Base-by-base conservation (phyloP, 2,888 invertebrate species). In the Morpho helenor region DNA sequence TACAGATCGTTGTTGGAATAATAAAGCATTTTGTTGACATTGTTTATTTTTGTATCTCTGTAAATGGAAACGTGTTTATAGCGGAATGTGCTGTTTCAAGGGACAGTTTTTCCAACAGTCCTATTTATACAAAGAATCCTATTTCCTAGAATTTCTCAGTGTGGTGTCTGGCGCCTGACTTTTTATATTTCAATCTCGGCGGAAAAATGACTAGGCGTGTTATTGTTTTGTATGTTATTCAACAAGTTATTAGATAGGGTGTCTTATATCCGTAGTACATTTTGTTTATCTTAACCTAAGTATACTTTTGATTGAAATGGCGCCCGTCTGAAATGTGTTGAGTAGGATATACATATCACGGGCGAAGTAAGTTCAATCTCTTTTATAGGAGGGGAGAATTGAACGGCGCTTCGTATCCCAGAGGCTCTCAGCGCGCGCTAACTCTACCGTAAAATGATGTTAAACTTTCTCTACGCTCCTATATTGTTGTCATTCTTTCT, bases 371-470 rank as follows among this genome's bases (percentile, higher is more conserved):
- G 80, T 84, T 84, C 88, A 87, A 88, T 89, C 84, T 87, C 77
- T 84, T 87, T 87, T 87, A 88, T 79, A 82, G 82, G 78, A 31
- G 69, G 68, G 73, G 74, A 76, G 82, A 82, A 86, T 82, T 80
- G 81, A 79, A 83, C 80, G 78, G 70, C 71, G 74, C 70, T 74
- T 77, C 76, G 76, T 79, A 80, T 76, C 76, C 77, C 68, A 68
- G 66, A 78, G 76, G 76, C 77, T 77, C 69, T 76, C 76, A 76
- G 76, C 75, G 73, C 71, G 77, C 68, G 76, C 75, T 76, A 80
- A 77, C 78, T 86, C 82, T 80, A 65, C 79, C 85, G 82, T 85
- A 76, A 85, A 87, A 87, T 87, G 85, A 84, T 87, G 83, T 84
- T 84, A 83, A 84, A 85, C 76, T 82, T 79, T 70, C 77, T 74